phyloP scores from a whole-genome alignment of 2,113 vertebrate species.

The Terrapene triunguis region DNA sequence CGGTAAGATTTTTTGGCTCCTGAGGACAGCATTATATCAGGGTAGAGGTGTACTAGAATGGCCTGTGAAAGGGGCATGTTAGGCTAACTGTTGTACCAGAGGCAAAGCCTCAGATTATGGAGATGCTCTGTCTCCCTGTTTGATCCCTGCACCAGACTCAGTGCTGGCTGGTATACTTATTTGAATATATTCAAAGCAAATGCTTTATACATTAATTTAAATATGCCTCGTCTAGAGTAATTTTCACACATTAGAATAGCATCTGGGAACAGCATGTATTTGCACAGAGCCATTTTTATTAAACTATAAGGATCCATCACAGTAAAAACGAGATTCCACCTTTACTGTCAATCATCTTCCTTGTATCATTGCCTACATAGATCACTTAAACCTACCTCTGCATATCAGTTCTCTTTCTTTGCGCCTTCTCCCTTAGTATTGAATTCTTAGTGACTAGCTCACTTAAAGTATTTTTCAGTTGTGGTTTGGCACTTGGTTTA shows the following conservation, averaged over 20 bases:
- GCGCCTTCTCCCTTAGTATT: constrained; percentile 77
- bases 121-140: background rate
- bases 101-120: background rate
- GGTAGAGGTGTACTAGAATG: background rate
- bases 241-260: background rate
- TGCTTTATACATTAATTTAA: background rate
- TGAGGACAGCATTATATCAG: too few species aligned
- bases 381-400: constrained; percentile 69
- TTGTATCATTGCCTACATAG: background rate
- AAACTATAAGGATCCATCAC: background rate
- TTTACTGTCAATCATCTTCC: background rate
- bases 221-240: background rate
- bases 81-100: background rate
- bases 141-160: background rate
- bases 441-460: constrained; percentile 80
- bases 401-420: constrained; percentile 43
- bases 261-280: background rate
- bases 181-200: background rate
- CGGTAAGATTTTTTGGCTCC: too few species aligned
- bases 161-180: rapidly evolving
- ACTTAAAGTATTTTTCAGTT: constrained; percentile 77
- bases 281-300: background rate
- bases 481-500: constrained; percentile 72
- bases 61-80: background rate
- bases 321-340: background rate